Conservation (phyloP, 2,113 vertebrate genomes). For the Mesitornis unicolor region DNA sequence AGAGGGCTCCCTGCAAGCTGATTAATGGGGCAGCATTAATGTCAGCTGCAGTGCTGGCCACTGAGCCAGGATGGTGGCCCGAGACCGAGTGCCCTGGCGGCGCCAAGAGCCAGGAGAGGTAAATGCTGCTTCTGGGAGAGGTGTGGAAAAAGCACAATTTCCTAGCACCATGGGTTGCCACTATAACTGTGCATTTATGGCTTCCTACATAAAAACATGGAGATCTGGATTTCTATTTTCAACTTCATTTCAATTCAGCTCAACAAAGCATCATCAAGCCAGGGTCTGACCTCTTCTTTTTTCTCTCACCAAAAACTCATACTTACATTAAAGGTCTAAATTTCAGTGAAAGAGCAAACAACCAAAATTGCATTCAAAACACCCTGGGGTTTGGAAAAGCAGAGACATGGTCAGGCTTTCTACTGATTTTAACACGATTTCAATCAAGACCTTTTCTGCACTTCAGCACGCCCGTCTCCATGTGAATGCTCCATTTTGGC, state of each 20-base stretch:
- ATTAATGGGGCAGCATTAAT: neutral
- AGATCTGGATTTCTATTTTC: neutral
- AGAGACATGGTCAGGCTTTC: neutral
- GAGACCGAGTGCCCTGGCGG: neutral
- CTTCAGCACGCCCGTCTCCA: neutral
- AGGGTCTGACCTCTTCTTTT: neutral
- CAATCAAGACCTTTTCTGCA: neutral
- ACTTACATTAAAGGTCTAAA: neutral
- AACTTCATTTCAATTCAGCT: neutral
- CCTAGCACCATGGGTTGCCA: neutral
- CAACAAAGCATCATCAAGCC: neutral
- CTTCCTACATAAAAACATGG: neutral
- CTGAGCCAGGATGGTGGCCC: neutral
- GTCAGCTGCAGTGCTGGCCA: neutral
- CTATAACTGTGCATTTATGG: neutral
- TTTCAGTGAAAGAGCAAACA: neutral
- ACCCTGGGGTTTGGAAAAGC: neutral
- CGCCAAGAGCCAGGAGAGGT: neutral
- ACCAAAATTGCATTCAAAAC: neutral
- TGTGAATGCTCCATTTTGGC: neutral
- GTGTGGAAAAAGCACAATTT: neutral
- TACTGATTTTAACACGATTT: neutral
- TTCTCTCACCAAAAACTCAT: neutral
- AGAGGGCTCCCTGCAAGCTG: neutral
- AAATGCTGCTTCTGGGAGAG: neutral